Conservation (phyloP, 2,113 vertebrate genomes). For the Oceanites oceanicus region DNA sequence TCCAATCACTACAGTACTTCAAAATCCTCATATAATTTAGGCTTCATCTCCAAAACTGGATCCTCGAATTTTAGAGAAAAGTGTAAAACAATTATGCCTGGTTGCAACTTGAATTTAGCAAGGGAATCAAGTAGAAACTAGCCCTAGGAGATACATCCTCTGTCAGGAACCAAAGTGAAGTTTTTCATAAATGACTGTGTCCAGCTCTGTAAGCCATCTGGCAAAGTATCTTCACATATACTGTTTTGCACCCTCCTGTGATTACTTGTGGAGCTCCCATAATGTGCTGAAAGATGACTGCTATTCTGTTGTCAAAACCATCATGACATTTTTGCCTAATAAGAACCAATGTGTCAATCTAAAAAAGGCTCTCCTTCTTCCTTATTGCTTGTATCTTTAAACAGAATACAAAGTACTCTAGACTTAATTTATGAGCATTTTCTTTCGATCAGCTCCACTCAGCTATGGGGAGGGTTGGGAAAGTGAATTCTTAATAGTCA, state of each 20-base stretch:
- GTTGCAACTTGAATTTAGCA: neutral
- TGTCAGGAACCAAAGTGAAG: neutral
- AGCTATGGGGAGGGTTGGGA: neutral
- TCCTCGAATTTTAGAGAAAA: neutral
- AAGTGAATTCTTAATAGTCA: neutral
- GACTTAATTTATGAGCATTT: neutral
- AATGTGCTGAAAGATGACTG: slow-evolving; percentile 22
- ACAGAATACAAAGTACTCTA: neutral
- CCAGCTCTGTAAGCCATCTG: slow-evolving; percentile 35
- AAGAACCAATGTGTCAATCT: neutral
- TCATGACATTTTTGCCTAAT: neutral
- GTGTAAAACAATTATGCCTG: neutral
- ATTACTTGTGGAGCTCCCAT: slow-evolving; percentile 6
- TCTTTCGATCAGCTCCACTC: neutral
- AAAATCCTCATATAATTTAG: neutral
- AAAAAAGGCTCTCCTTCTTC: neutral
- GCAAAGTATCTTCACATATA: slow-evolving; percentile 7
- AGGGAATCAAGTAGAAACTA: neutral
- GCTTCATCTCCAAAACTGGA: neutral
- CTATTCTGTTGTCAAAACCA: slow-evolving; percentile 9
- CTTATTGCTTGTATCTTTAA: neutral
- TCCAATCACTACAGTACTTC: neutral
- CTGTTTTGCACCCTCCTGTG: slow-evolving; percentile 30
- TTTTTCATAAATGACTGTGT: slow-evolving; percentile 13
- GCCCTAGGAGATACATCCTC: neutral